These are phyloP conservation scores for Rhabdomys dilectus DNA, from an alignment of 2,113 vertebrate genomes.

Conservation along the genomic window DNA sequence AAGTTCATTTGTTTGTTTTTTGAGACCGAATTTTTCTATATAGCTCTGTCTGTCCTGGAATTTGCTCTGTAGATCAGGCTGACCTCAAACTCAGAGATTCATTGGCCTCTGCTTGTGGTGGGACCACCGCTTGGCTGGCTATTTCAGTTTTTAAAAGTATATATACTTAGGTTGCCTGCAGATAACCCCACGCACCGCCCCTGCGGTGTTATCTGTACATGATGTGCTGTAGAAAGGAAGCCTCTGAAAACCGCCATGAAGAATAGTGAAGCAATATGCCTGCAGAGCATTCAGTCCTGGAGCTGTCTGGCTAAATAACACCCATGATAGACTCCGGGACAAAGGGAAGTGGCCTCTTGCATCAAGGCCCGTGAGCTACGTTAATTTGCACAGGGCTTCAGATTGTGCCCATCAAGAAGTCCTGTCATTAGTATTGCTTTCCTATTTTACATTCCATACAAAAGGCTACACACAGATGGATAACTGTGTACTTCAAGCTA, in stretches of 20 bases:
- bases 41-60: neutral
- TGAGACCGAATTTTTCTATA: neutral
- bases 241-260: neutral
- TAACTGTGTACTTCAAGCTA: no score
- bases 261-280: neutral
- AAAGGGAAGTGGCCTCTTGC: neutral
- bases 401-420: accelerated
- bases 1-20: neutral
- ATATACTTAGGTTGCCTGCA: neutral
- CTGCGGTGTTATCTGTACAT: neutral
- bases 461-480: neutral
- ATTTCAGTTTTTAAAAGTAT: slow-evolving; percentile 2
- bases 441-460: neutral
- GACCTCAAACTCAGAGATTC: neutral
- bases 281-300: neutral
- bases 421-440: neutral
- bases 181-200: neutral
- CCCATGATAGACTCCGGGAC: neutral
- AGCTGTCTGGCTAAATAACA: neutral
- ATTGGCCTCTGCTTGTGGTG: neutral
- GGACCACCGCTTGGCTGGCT: neutral
- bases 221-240: neutral
- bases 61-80: neutral
- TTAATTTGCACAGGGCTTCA: neutral
- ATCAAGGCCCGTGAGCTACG: neutral